Base-by-base conservation (phyloP, 2,797 vertebrate species). In the Cynopterus sphinx region DNA sequence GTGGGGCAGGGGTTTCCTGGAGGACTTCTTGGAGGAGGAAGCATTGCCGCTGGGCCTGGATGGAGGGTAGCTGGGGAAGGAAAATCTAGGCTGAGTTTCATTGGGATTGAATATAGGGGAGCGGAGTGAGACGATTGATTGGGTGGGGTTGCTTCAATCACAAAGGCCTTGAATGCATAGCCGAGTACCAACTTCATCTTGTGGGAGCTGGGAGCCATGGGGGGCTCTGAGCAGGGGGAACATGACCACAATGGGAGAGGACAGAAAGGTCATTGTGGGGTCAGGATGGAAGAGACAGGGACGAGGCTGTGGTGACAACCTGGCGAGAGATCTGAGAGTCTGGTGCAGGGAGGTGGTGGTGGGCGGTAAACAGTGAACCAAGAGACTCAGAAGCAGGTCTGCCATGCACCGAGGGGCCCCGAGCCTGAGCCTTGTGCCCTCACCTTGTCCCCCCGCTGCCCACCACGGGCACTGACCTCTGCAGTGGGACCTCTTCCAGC, bases 401-500 rank as follows among this genome's bases (percentile, higher is more conserved):
- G 0, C 49, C 26, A 9, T 65, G 26, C 41, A 15, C 63, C 28
- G 9, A 16, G 71, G 71, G 21, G 36, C 24, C 49, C 75, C 67
- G 16, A 16, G 59, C 19, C 4, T 9, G 31, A 70, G 59, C 8
- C 16, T 79, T 15, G 26, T 1, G 36, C 31, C 41, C 11, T 9
- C 5, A 11, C 16, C 81, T 68, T 65, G 9, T 53, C 94, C 51
- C 0, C 73, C 57, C 39, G 0, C 74, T 49, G 43, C 43, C 63
- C 55, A 28, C 86, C 46, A 0, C 0, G 0, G 0, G 26, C 46
- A 98, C 98, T 98, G 95, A 99, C 98, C 98, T 99, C 97, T 95
- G 98, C 83, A 98, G 91, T 36, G 98, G 98, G 91, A 98, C 96
- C 55, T 98, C 98, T 94, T 98, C 98, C 96, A 98, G 97, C 51